Base-by-base conservation (phyloP, 2,113 vertebrate genomes). In the Lipotes vexillifer region DNA sequence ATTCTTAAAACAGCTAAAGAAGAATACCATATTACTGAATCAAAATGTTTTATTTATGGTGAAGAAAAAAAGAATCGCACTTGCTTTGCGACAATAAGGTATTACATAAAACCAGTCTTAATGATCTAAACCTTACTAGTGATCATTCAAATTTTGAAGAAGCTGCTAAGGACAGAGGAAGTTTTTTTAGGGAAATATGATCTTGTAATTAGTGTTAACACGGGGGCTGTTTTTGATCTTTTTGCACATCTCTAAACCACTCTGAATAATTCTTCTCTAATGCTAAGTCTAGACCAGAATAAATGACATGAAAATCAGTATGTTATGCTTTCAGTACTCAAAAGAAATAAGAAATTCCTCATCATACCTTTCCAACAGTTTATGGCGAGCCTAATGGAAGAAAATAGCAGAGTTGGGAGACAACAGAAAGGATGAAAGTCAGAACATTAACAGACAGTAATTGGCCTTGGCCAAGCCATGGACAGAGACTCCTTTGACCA, bases 11-110 rank as follows among this genome's bases (percentile, higher is more conserved):
- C 6, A 61, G 17, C n/a, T 81, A 36, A 91, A 77, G 38, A 85
- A 52, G 31, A 94, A 23, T 25, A 27, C 17, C 78, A 13, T 38
- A 33, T 59, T 49, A 88, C 17, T 38, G 38, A 93, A 75, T 96
- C 33, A 90, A 93, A 83, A 86, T 91, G 63, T 80, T 93, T 94
- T 46, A 93, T 29, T 75, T 85, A 69, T 44, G n/a, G 46, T 63
- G 38, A 83, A 75, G 20, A n/a, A 44, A 6, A 82, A 63, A 14
- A 41, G 41, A 75, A 55, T 57, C 5, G 44, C 7, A 91, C 3
- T 91, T 55, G 15, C 23, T 94, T 92, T 94, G 44, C 69, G 66
- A 66, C 1, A 17, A 36, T 20, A 85, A 65, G 27, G 7, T 44
- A 81, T 82, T 85, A 63, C 33, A 18, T 52, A 71, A 87, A 96